Evolutionary conservation across 2,888 invertebrate species (phyloP).

Genomic region (Thecophora atra): DNA sequence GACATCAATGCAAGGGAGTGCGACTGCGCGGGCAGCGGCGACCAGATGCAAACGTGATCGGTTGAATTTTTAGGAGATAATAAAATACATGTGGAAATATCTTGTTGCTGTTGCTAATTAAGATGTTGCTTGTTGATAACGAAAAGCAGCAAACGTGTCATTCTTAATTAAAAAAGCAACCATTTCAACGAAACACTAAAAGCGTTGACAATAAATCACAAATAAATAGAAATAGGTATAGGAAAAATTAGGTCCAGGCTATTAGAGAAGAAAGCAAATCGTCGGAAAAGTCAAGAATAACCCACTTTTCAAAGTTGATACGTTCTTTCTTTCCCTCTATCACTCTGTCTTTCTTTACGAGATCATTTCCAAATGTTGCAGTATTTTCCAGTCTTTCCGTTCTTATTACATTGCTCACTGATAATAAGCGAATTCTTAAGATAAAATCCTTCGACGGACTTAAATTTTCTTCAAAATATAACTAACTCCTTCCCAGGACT

Average conservation of each 20-base stretch:
- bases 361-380: too few species aligned
- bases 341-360: neutral
- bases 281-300: conserved; percentile 18
- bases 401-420: too few species aligned
- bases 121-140: conserved; percentile 16
- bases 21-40: too few species aligned
- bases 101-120: conserved; percentile 24
- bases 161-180: conserved; percentile 23
- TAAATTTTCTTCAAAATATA: too few species aligned
- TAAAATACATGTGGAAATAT: neutral
- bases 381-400: too few species aligned
- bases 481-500: too few species aligned
- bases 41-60: neutral
- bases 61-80: conserved; percentile 7
- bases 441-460: too few species aligned
- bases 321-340: neutral
- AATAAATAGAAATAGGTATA: neutral
- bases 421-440: too few species aligned
- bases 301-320: conserved; percentile 18
- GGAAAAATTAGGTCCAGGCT: neutral
- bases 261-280: neutral
- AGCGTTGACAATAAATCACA: neutral
- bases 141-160: conserved; percentile 23
- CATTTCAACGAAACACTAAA: conserved; percentile 2
- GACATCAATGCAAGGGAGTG: conserved; percentile 10